A percentile compares a stretch with the other conserved stretches of the same genome.
These are phyloP conservation scores for Ictidomys tridecemlineatus DNA, from an alignment of 2,113 vertebrate species.

Conservation along the genomic window DNA sequence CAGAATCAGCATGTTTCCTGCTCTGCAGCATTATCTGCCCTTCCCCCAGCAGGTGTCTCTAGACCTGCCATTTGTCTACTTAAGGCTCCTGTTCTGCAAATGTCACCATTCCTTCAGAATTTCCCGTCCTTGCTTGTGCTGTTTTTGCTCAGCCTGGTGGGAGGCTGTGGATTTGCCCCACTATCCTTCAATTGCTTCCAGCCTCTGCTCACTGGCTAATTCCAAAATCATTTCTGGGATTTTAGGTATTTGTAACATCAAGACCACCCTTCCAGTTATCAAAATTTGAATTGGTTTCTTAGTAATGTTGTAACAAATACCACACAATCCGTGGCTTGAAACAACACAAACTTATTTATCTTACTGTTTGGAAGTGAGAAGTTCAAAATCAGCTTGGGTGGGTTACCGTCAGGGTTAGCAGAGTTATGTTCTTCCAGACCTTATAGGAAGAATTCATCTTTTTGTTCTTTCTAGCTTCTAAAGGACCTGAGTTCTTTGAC, in stretches of 20 bases:
- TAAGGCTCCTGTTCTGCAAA: neutral
- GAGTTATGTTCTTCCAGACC: neutral
- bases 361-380: neutral
- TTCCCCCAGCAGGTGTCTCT: neutral
- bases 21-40: rapidly evolving
- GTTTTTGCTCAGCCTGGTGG: neutral
- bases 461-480: neutral
- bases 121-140: neutral
- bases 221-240: neutral
- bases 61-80: neutral
- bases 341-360: neutral
- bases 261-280: neutral
- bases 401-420: neutral
- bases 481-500: neutral
- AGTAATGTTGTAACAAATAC: neutral
- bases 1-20: rapidly evolving
- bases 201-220: neutral
- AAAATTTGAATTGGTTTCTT: neutral
- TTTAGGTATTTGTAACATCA: neutral
- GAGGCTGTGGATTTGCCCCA: neutral
- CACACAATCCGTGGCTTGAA: neutral
- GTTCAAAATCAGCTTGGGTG: neutral
- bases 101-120: neutral
- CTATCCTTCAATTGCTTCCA: neutral
- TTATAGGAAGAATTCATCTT: neutral